phyloP scores from a whole-genome alignment of 1,140 invertebrate genomes.

The Drosophila triauraria region DNA sequence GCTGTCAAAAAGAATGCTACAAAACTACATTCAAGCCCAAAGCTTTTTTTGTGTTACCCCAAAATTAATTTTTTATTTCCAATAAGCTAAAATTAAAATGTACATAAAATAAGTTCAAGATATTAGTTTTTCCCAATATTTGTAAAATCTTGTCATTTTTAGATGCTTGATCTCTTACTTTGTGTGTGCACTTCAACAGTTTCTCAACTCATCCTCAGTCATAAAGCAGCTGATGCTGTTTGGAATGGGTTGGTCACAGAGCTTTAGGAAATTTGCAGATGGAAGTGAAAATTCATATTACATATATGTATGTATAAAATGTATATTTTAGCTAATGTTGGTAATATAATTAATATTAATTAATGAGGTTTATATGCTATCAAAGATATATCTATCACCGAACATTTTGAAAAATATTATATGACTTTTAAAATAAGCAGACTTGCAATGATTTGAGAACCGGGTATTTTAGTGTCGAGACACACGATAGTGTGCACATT shows the following conservation, averaged over 20 bases:
- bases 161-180: not conserved
- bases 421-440: not conserved
- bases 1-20: not conserved
- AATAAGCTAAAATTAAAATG: not conserved
- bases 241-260: not conserved
- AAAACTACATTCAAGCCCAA: not conserved
- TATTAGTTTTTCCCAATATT: not conserved
- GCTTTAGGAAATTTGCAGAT: not conserved
- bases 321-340: no score
- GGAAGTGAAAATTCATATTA: not conserved
- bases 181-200: not conserved
- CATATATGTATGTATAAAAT: no score
- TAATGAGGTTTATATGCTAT: not conserved
- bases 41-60: not conserved
- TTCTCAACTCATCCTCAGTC: not conserved
- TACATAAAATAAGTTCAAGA: not conserved
- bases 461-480: constrained; percentile 10
- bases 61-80: no score
- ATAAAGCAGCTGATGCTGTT: no score
- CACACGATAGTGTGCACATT: not conserved
- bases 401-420: not conserved
- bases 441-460: not conserved
- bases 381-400: no score
- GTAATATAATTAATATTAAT: not conserved
- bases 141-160: not conserved